A percentile compares a stretch with the other conserved stretches of the same genome.
Conservation (phyloP, 2,888 invertebrate genomes). For the Parthenolecanium corni region DNA sequence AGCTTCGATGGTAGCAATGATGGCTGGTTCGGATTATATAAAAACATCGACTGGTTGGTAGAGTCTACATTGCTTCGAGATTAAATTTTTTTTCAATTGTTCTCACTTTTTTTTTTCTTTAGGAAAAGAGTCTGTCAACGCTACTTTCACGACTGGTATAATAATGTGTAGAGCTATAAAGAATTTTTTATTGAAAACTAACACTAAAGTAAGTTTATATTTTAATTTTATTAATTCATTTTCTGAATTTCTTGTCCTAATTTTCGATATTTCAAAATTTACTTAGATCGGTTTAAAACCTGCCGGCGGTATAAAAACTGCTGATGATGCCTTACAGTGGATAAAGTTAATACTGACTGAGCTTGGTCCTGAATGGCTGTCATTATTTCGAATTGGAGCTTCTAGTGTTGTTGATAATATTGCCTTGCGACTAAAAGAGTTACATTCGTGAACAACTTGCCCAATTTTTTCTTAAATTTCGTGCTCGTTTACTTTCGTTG, state of each 20-base stretch:
- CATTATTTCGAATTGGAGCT: conserved; percentile 86
- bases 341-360: conserved; percentile 68
- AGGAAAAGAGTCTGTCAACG: conserved; percentile 89
- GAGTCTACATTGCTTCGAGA: not conserved
- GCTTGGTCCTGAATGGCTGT: conserved; percentile 76
- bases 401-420: conserved; percentile 78
- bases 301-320: conserved; percentile 86
- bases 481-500: too few relatives aligned
- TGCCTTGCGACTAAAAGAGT: conserved; percentile 35
- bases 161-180: conserved; percentile 91
- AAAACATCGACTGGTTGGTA: conserved; percentile 83
- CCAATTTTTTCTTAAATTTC: not conserved
- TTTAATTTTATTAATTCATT: conserved; percentile 6
- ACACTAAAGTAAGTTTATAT: conserved; percentile 47
- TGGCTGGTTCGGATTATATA: conserved; percentile 94
- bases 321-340: conserved; percentile 77
- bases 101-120: conserved; percentile 37
- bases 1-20: conserved; percentile 80
- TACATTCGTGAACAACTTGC: not conserved
- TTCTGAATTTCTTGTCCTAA: too few relatives aligned
- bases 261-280: not conserved
- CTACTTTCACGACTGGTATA: conserved; percentile 77
- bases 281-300: conserved; percentile 90
- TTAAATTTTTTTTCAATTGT: too few relatives aligned
- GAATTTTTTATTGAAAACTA: conserved; percentile 58